Evolutionary conservation across 1,140 invertebrate genomes (phyloP), one percentile per base, ranked within the genome.

Genomic region (Himalopsyche phryganea): DNA sequence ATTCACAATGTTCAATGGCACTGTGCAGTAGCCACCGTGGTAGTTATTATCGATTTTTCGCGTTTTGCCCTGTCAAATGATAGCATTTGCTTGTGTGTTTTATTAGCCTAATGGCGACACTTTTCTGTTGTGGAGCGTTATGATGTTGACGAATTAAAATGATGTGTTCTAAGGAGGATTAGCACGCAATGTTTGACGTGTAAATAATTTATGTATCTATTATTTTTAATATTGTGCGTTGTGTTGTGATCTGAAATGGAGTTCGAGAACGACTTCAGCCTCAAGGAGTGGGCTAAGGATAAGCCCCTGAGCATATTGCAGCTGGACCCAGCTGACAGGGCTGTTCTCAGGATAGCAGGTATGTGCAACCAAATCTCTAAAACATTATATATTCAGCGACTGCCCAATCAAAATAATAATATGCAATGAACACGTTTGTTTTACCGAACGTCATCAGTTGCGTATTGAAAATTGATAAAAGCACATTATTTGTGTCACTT

Each of bases 311-410:
- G 92, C 75, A 94, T 98, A 71, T 82, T 98, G 42, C 94, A 97
- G 77, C 82, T 98, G 69, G 92, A 96, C 83, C 88, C 90, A 67
- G 92, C 92, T 65, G 91, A 97, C 81, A 81, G 94, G 72, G 94
- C 94, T 61, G 94, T 98, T 19, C 83, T 98, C 33, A 84, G 92
- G 68, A 96, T 98, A 80, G 94, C 95, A 82, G 94, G 95, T 98
- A 76, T 80, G 83, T 74, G 14, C 14, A 41, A 15, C 23, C 23
- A 28, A 28, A 28, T n/a, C n/a, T n/a, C n/a, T n/a, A n/a, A n/a
- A n/a, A n/a, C n/a, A n/a, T n/a, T n/a, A n/a, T n/a, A n/a, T n/a
- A n/a, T n/a, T n/a, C n/a, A n/a, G n/a, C n/a, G n/a, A n/a, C n/a
- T n/a, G n/a, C n/a, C n/a, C n/a, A n/a, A n/a, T n/a, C n/a, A n/a